Base-by-base conservation (phyloP, 2,888 invertebrate genomes). In the Carcina quercana region DNA sequence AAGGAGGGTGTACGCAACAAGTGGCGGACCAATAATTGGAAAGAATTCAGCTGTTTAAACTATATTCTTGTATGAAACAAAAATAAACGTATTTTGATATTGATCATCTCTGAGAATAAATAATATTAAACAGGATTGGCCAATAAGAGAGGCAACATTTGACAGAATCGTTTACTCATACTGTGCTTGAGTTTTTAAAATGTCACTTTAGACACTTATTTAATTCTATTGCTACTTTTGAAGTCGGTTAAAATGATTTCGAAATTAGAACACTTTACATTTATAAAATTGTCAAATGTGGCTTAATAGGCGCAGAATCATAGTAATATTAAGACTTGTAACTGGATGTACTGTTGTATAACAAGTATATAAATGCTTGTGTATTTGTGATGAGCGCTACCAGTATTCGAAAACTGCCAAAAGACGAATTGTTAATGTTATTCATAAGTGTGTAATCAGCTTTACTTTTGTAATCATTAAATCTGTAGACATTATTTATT, bases 1-100 rank as follows among this genome's bases (percentile, higher is more conserved):
- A 3, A 89, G 90, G 56, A 89, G 91, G 51, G 93, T 93, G 19
- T 91, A 92, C 58, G 91, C 94, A 24, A 92, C 92, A 59, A 91
- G 94, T 37, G 93, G 93, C 38, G 92, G 93, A 36, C 92, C 90
- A 51, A 89, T 94, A 52, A 92, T 94, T 58, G 94, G 94, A 50
- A 94, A 95, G 82, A 94, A 95, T 69, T 95, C 95, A n/a, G 93
- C 94, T 32, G 95, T 95, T 52, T 93, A 87, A 37, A 30, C n/a
- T 4, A 2, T n/a, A 24, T 27, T 26, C 6, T 14, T 14, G 13
- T 13, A 25, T 5, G 10, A 26, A 15, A 17, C 21, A 4, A 46
- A 30, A 37, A 30, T 33, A 25, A 25, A 14, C n/a, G n/a, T n/a
- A n/a, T n/a, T n/a, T n/a, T n/a, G n/a, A n/a, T n/a, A n/a, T n/a